phyloP scores from a whole-genome alignment of 2,797 vertebrate species.

The Liasis olivaceus region DNA sequence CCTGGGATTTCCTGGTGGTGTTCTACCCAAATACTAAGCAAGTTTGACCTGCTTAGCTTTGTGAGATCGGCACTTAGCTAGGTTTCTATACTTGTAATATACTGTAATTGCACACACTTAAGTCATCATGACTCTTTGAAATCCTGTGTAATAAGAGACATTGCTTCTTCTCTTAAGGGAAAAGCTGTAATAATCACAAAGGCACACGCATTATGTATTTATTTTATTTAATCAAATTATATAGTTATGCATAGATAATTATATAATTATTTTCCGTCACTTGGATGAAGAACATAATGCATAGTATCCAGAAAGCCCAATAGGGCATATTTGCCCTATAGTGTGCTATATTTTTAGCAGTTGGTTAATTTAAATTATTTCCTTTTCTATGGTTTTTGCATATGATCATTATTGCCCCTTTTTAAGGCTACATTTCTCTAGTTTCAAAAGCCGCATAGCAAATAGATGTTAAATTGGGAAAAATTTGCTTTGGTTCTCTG shows the following conservation, averaged over 20 bases:
- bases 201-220: slow-evolving; percentile 51
- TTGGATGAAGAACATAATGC: slow-evolving; percentile 64
- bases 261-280: slow-evolving; percentile 61
- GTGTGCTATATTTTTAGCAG: slow-evolving; percentile 55
- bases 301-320: slow-evolving; percentile 58
- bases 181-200: slow-evolving; percentile 56
- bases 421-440: neutral
- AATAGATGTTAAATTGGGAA: neutral
- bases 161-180: slow-evolving; percentile 37
- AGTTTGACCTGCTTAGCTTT: neutral
- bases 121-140: slow-evolving; percentile 39
- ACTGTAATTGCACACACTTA: neutral
- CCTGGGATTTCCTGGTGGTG: neutral
- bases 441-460: neutral
- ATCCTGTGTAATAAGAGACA: slow-evolving; percentile 43
- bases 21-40: neutral
- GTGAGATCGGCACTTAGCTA: neutral
- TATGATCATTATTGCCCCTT: neutral
- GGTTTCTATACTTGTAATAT: neutral
- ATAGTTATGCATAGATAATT: neutral
- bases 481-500: neutral
- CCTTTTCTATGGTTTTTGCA: neutral
- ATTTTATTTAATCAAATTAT: neutral
- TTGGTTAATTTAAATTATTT: slow-evolving; percentile 62
- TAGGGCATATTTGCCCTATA: slow-evolving; percentile 57